phyloP scores from a whole-genome alignment of 2,888 invertebrate species.

The Anthrax anthrax region DNA sequence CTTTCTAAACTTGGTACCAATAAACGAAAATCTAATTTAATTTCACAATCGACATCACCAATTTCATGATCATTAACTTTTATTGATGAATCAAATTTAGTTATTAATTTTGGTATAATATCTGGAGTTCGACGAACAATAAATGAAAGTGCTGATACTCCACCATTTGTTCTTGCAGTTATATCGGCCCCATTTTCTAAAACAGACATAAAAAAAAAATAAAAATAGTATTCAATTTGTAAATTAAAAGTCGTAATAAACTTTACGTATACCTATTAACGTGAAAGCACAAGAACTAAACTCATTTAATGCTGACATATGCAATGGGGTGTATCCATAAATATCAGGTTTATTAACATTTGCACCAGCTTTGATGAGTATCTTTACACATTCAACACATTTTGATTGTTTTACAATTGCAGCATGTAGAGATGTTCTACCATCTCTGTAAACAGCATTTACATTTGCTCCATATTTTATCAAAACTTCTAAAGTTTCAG shows the following conservation, averaged over 20 bases:
- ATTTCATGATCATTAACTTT: conserved; percentile 70
- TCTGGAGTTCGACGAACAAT: conserved; percentile 75
- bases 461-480: conserved; percentile 50
- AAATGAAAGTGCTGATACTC: conserved; percentile 64
- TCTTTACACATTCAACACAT: conserved; percentile 50
- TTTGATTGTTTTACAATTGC: conserved; percentile 63
- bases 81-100: conserved; percentile 60
- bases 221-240: neutral
- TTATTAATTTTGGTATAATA: conserved; percentile 54
- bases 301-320: conserved; percentile 71
- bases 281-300: conserved; percentile 60
- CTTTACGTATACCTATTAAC: conserved; percentile 42
- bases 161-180: conserved; percentile 65
- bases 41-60: conserved; percentile 73
- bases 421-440: conserved; percentile 64
- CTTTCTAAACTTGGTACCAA: conserved; percentile 46
- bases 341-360: conserved; percentile 62
- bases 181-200: conserved; percentile 65
- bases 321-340: conserved; percentile 72
- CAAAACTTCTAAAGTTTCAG: conserved; percentile 58
- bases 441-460: conserved; percentile 54
- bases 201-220: neutral
- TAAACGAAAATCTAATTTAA: conserved; percentile 49
- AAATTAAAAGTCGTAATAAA: neutral
- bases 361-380: conserved; percentile 50